Evolutionary conservation across 2,113 vertebrate species (phyloP), one percentile per base, ranked within the genome.

Genomic region (Zapus hudsonius): DNA sequence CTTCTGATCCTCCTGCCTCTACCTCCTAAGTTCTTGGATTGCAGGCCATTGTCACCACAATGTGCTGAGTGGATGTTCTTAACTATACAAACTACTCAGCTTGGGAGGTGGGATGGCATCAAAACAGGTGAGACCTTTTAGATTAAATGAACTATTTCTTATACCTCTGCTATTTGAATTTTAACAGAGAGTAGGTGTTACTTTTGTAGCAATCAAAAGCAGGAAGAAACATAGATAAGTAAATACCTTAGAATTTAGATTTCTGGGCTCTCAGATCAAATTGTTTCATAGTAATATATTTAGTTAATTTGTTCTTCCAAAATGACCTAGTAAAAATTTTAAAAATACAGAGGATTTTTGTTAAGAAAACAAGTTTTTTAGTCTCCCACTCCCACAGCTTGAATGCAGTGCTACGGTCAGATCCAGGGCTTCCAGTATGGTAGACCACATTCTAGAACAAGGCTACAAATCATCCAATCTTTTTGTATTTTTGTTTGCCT

Each of bases 241-340:
- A 87, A 79, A 61, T 67, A 22, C 38, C 20, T 80, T 78, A 86
- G 40, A 40, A 78, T 95, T 94, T 92, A 66, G 22, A 38, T 81
- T 73, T 84, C 70, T 75, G 12, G 63, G 36, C 17, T 83, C 22
- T 40, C 19, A 64, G 55, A 61, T 87, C 55, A 78, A 23, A 85
- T 47, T 69, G 9, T 84, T 89, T 38, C 10, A n/a, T 55, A 44
- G 64, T 36, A 27, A 63, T 84, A 42, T 74, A 70, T 90, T 79
- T 86, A 89, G 47, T 69, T 87, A 91, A 55, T n/a, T 55, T 2
- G 63, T 75, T 84, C 66, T 90, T 92, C 9, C 8, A 66, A 31
- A 89, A 76, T 90, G 88, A 57, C 55, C 55, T 82, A 2, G n/a
- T n/a, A n/a, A n/a, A 2, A 38, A 12, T 86, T 78, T 78, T 83